A percentile compares a stretch with the other conserved stretches of the same genome.
Conservation (phyloP, 2,797 vertebrate genomes). For the Falco biarmicus region DNA sequence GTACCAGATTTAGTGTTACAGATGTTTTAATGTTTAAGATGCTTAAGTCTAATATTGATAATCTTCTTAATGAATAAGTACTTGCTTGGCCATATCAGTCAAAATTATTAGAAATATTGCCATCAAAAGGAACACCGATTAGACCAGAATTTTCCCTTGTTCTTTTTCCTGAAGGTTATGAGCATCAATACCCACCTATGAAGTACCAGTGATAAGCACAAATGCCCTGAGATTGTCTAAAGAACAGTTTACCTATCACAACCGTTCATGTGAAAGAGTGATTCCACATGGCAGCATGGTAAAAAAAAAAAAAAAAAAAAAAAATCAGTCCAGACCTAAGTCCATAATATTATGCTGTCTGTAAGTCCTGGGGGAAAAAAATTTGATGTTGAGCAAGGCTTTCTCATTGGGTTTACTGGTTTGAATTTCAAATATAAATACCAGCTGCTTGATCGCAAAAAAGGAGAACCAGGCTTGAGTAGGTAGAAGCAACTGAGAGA, state of each 20-base stretch:
- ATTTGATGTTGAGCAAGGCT: background rate
- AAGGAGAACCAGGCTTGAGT: constrained; percentile 23
- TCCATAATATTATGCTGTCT: background rate
- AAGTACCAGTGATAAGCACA: background rate
- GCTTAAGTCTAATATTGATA: background rate
- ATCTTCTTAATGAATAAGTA: background rate
- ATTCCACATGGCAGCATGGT: background rate
- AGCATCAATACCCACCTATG: background rate
- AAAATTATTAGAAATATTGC: background rate
- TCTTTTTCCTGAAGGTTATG: background rate
- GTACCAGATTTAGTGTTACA: background rate
- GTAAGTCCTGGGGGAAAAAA: background rate
- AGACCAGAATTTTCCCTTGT: background rate
- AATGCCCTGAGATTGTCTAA: background rate
- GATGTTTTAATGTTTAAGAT: background rate
- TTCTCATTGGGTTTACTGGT: background rate
- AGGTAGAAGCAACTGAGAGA: constrained; percentile 13
- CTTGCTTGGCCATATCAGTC: background rate
- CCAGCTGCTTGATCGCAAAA: constrained; percentile 19
- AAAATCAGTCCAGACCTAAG: background rate
- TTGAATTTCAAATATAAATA: constrained; percentile 20
- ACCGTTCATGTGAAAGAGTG: background rate
- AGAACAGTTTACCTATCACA: background rate
- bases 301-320: background rate
- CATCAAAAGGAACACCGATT: background rate